A percentile compares a stretch with the other conserved stretches of the same genome.
Conservation (phyloP, 35 echinoderm and acorn worm species). For the Diadema setosum region DNA sequence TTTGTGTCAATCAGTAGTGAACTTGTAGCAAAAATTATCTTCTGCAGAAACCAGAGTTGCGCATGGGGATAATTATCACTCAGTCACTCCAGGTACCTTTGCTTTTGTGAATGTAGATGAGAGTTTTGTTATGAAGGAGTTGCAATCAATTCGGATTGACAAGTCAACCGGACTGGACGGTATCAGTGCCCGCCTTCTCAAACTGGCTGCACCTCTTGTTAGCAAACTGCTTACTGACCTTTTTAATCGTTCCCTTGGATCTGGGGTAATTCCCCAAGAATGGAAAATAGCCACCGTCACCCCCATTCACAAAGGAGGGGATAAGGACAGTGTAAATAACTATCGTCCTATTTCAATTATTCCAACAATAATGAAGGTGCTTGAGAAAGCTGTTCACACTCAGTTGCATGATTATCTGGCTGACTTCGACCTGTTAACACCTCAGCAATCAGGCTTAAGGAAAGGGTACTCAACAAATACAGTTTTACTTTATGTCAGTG, state of each 20-base stretch:
- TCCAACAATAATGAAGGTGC: slow-evolving; percentile 38
- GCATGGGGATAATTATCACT: too few species aligned
- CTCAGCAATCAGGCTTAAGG: slow-evolving; percentile 31
- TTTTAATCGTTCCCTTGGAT: slow-evolving; percentile 1
- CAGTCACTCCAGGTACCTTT: too few species aligned
- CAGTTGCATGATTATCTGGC: background rate
- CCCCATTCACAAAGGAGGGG: background rate
- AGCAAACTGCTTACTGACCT: background rate
- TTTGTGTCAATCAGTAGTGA: too few species aligned
- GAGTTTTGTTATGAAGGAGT: too few species aligned
- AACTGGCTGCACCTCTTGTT: slow-evolving; percentile 7
- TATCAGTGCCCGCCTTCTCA: background rate
- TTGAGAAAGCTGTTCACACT: slow-evolving; percentile 30
- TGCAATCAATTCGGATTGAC: too few species aligned
- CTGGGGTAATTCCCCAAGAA: background rate
- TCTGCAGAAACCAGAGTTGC: too few species aligned
- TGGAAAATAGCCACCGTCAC: slow-evolving; percentile 37
- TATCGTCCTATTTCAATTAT: slow-evolving; percentile 27
- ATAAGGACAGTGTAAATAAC: background rate
- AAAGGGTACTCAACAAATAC: slow-evolving; percentile 11
- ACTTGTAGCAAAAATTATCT: too few species aligned
- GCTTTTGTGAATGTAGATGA: too few species aligned
- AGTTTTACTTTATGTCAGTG: background rate
- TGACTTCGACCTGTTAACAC: background rate
- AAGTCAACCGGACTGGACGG: slow-evolving; percentile 26